phyloP scores from a whole-genome alignment of 1,140 invertebrate species.

The Aphelenchoides avenae region DNA sequence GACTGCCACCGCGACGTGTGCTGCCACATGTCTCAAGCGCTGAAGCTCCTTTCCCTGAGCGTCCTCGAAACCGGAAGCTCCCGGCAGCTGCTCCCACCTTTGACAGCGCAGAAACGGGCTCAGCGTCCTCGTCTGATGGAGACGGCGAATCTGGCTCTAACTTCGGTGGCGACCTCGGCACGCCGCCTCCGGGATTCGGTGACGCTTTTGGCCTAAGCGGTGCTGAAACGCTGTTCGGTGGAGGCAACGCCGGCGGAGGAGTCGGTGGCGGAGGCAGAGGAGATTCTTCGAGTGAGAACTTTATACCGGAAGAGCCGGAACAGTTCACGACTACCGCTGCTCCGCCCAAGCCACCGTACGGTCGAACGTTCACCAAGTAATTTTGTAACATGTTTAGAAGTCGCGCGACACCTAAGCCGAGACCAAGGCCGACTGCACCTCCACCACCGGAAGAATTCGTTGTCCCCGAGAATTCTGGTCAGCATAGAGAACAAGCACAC shows the following conservation, averaged over 20 bases:
- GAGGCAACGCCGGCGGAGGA: slow-evolving; percentile 7
- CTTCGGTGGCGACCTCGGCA: slow-evolving; percentile 25
- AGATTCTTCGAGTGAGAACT: no score
- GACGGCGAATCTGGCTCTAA: not conserved
- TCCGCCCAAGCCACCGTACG: slow-evolving; percentile 4
- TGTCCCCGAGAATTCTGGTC: slow-evolving; percentile 58
- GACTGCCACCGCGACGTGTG: not conserved
- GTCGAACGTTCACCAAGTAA: not conserved
- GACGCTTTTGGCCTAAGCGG: slow-evolving; percentile 43
- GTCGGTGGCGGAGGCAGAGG: no score
- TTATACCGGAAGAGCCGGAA: no score
- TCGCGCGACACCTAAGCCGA: not conserved
- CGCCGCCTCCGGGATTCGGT: slow-evolving; percentile 38
- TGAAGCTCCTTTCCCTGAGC: slow-evolving; percentile 10
- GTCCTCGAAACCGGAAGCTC: slow-evolving; percentile 11
- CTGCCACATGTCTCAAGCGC: slow-evolving; percentile 1
- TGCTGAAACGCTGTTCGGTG: slow-evolving; percentile 20
- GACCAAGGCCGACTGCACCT: slow-evolving; percentile 12
- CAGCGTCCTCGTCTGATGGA: not conserved
- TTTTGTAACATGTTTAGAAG: slow-evolving; percentile 3
- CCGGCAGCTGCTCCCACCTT: not conserved
- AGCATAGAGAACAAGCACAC: no score
- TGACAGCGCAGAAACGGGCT: slow-evolving; percentile 6
- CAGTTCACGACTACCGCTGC: slow-evolving; percentile 8
- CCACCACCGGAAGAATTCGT: slow-evolving; percentile 38